phyloP scores from a whole-genome alignment of 2,113 vertebrate species.

The Phyllopteryx taeniolatus region DNA sequence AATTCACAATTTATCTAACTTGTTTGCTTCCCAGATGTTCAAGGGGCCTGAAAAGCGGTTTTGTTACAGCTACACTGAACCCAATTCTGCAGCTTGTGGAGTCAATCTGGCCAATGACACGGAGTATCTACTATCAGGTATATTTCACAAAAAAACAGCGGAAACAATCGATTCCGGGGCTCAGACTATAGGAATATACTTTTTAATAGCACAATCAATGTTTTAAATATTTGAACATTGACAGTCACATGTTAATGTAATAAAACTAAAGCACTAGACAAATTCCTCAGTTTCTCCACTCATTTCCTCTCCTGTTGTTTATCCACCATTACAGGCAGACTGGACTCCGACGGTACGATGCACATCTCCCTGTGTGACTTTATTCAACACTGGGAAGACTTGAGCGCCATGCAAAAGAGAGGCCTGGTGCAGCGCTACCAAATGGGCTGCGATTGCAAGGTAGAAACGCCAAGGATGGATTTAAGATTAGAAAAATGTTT shows the following conservation, averaged over 20 bases:
- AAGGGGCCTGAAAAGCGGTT: constrained; percentile 85
- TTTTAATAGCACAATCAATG: too few relatives aligned
- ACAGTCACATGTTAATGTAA: too few relatives aligned
- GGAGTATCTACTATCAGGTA: constrained; percentile 93
- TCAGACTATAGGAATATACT: too few relatives aligned
- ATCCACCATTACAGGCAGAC: constrained; percentile 73
- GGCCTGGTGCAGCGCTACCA: constrained; percentile 87
- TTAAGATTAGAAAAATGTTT: background rate
- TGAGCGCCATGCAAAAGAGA: constrained; percentile 87
- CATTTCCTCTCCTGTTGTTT: background rate
- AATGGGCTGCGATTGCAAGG: constrained; percentile 94
- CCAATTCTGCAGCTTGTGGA: constrained; percentile 85
- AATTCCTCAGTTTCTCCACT: background rate
- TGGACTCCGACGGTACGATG: constrained; percentile 82
- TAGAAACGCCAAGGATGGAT: background rate
- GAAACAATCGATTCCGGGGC: too few relatives aligned
- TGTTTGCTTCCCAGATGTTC: constrained; percentile 80
- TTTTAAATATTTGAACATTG: too few relatives aligned
- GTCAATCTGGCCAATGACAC: constrained; percentile 81
- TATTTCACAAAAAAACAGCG: too few relatives aligned
- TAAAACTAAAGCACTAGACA: too few relatives aligned
- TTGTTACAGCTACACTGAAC: constrained; percentile 85
- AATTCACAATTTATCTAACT: background rate
- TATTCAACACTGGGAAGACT: constrained; percentile 83
- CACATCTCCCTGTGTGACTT: constrained; percentile 89